These are phyloP conservation scores for Scrobipalpa costella DNA, from an alignment of 2,888 invertebrate species.

Conservation along the genomic window DNA sequence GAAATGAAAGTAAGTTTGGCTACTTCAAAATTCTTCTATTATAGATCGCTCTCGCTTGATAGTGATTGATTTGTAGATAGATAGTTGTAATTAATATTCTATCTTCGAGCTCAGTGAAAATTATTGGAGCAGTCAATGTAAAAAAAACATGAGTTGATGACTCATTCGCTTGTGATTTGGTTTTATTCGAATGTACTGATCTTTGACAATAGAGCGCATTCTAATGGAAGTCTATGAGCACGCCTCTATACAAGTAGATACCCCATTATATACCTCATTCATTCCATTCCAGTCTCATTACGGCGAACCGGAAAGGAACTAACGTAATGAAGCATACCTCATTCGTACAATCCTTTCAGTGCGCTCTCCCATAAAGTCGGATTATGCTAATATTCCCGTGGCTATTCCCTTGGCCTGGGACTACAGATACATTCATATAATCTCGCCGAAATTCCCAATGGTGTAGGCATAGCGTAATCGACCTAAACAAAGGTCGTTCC, in stretches of 20 bases:
- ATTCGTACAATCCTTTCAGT: slow-evolving; percentile 50
- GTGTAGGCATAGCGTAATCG: too few species aligned
- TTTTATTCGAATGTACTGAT: slow-evolving; percentile 7
- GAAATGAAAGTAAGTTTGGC: slow-evolving; percentile 35
- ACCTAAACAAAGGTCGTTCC: too few species aligned
- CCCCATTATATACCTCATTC: slow-evolving; percentile 24
- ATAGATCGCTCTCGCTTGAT: slow-evolving; percentile 20
- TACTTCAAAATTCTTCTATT: slow-evolving; percentile 44
- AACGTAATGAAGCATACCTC: slow-evolving; percentile 51
- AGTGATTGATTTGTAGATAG: slow-evolving; percentile 20
- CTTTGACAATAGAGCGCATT: slow-evolving; percentile 11
- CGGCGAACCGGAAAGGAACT: slow-evolving; percentile 42
- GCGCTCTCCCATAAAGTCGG: slow-evolving; percentile 46
- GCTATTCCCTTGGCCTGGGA: slow-evolving; percentile 36
- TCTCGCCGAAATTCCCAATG: too few species aligned
- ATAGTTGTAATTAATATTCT: slow-evolving; percentile 19
- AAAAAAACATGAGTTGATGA: not conserved
- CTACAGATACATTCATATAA: too few species aligned
- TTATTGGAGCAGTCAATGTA: slow-evolving; percentile 11
- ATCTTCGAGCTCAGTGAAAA: not conserved
- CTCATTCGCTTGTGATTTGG: slow-evolving; percentile 9
- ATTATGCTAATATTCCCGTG: slow-evolving; percentile 54
- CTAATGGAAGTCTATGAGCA: not conserved
- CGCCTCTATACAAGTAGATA: slow-evolving; percentile 9
- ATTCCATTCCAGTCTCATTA: slow-evolving; percentile 42